Evolutionary conservation across 2,113 vertebrate species (phyloP).

Genomic region (Eira barbara): DNA sequence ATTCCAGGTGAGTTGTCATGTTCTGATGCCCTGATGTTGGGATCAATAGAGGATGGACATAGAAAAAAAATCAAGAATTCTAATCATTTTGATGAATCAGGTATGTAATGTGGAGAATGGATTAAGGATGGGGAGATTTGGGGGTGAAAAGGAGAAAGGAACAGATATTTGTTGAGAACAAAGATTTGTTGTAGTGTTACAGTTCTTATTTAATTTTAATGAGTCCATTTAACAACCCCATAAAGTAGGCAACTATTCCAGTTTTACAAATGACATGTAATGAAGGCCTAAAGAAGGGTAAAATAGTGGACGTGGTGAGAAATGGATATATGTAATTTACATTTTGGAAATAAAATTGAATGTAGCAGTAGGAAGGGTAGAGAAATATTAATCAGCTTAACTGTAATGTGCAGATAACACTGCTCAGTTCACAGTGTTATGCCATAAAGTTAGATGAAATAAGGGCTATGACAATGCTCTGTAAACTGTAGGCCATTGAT

Average conservation of each 20-base stretch:
- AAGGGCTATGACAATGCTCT: background rate
- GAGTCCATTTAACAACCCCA: background rate
- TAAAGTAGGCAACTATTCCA: background rate
- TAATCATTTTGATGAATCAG: background rate
- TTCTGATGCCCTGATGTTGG: background rate
- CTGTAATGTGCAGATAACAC: background rate
- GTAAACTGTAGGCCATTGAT: background rate
- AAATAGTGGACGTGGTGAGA: background rate
- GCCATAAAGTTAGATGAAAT: background rate
- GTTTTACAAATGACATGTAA: background rate
- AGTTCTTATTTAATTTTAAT: constrained; percentile 23
- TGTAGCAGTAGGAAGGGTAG: background rate
- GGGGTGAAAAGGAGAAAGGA: background rate
- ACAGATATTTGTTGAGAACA: background rate
- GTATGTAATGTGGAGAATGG: background rate
- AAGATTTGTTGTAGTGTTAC: background rate
- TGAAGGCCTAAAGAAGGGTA: background rate
- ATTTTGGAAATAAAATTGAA: constrained; percentile 1
- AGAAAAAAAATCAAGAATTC: background rate
- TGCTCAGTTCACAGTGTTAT: background rate
- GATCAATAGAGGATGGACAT: background rate
- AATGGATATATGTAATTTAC: background rate
- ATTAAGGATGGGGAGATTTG: background rate
- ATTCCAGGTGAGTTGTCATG: constrained; percentile 27
- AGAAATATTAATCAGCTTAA: background rate